Percentiles rank a stretch among this genome's conserved stretches.
These are phyloP conservation scores for Zygogramma bicolorata DNA, from an alignment of 2,888 invertebrate species.

Conservation along the genomic window DNA sequence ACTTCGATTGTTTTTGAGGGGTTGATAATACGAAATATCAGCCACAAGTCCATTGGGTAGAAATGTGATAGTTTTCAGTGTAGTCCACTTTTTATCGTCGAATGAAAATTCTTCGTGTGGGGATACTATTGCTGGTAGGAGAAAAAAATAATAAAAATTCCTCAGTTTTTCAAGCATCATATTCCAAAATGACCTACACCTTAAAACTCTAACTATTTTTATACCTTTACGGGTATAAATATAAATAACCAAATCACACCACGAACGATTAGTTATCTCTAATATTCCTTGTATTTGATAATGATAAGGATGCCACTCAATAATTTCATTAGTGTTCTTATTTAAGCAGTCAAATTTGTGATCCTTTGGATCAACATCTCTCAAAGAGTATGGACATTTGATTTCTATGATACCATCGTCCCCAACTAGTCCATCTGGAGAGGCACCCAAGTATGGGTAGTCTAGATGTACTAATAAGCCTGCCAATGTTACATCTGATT, in stretches of 20 bases:
- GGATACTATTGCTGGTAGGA: too few relatives aligned
- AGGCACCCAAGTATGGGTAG: slow-evolving; percentile 22
- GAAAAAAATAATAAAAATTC: too few relatives aligned
- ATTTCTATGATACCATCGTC: slow-evolving; percentile 20
- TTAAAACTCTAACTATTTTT: slow-evolving; percentile 14
- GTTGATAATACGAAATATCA: background rate
- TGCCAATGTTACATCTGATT: background rate
- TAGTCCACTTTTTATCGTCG: background rate
- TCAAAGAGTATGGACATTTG: too few relatives aligned
- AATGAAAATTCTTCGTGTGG: background rate
- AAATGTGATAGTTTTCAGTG: background rate
- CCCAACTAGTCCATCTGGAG: slow-evolving; percentile 15
- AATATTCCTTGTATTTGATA: slow-evolving; percentile 19
- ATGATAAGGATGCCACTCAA: background rate
- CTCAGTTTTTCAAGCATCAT: too few relatives aligned
- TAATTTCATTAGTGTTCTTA: background rate
- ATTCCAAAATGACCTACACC: background rate
- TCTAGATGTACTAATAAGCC: slow-evolving; percentile 4
- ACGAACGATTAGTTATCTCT: background rate
- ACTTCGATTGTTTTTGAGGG: background rate
- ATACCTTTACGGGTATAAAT: too few relatives aligned
- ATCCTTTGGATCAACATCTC: background rate
- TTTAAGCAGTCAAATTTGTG: slow-evolving; percentile 1
- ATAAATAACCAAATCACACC: slow-evolving; percentile 12
- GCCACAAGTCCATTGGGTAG: background rate